Evolutionary conservation across 1,140 invertebrate species (phyloP), one percentile per base, ranked within the genome.

Genomic region (Theocolax elegans): DNA sequence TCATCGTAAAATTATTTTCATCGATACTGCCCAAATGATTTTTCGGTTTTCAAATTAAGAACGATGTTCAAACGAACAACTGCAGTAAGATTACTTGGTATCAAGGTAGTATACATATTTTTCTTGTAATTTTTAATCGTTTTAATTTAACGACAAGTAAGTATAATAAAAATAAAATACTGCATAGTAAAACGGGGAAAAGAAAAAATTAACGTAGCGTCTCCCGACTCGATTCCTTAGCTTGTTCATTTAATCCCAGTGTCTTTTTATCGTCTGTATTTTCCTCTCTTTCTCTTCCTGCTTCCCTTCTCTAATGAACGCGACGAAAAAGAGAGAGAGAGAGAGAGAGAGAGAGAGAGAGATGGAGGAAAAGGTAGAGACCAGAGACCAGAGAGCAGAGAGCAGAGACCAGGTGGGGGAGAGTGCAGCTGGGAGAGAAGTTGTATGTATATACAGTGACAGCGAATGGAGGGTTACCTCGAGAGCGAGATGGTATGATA

Each of bases 401-500:
- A 35, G n/a, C 40, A 3, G 46, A 48, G 59, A 35, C 4, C 42
- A 27, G 59, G 21, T 21, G 59, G 12, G 44, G 59, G 59, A 48
- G 44, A 29, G 29, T 48, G 54, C 54, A 59, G 65, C 65, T 38
- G 54, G 27, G 27, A 29, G 31, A 53, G 35, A 29, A 42, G 7
- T 12, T 44, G 65, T 49, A 59, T 40, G 21, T 29, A n/a, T 21
- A 49, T 38, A 56, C 48, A 56, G 67, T 56, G 67, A 63, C 67
- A 54, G 49, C 42, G 31, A 63, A 62, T 46, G 38, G 56, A 67
- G 63, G 66, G 64, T 48, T 56, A 66, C 42, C 63, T 58, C 25
- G 70, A 67, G 63, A 83, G 79, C 72, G 79, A 80, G 80, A 81
- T 75, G 75, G 77, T 75, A 77, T 72, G 80, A 82, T 82, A 82